Evolutionary conservation across 2,888 invertebrate genomes (phyloP).

Genomic region (Cremastobaeus sp.): DNA sequence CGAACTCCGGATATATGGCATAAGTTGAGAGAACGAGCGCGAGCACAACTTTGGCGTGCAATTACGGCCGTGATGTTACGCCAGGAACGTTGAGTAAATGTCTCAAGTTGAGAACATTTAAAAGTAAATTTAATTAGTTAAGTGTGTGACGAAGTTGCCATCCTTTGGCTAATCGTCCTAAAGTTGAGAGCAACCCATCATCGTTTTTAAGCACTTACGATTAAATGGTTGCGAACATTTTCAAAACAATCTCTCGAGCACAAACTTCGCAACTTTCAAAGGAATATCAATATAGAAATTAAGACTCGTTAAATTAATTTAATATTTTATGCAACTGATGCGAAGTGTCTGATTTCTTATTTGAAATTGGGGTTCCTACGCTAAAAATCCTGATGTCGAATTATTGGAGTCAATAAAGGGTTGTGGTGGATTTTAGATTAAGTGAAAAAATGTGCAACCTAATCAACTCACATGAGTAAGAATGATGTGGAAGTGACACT

Average conservation of each 20-base stretch:
- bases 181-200: neutral
- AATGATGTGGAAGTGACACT: constrained; percentile 43
- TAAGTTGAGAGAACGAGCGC: constrained; percentile 17
- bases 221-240: neutral
- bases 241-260: too few species aligned
- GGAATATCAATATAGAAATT: too few species aligned
- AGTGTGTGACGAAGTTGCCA: neutral
- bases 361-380: too few species aligned
- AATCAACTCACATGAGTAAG: constrained; percentile 38
- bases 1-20: neutral
- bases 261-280: too few species aligned
- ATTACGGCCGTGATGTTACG: constrained; percentile 23
- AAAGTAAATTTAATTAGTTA: constrained; percentile 32
- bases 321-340: too few species aligned
- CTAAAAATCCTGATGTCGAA: too few species aligned
- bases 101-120: constrained; percentile 21
- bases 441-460: neutral
- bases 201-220: neutral
- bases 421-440: neutral
- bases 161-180: neutral
- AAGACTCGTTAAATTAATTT: too few species aligned
- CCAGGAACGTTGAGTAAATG: constrained; percentile 9
- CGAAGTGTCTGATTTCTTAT: too few species aligned
- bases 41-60: constrained; percentile 25
- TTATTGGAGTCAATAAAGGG: too few species aligned